Conservation (phyloP, 2,797 vertebrate genomes). For the Periophthalmus magnuspinnatus region DNA sequence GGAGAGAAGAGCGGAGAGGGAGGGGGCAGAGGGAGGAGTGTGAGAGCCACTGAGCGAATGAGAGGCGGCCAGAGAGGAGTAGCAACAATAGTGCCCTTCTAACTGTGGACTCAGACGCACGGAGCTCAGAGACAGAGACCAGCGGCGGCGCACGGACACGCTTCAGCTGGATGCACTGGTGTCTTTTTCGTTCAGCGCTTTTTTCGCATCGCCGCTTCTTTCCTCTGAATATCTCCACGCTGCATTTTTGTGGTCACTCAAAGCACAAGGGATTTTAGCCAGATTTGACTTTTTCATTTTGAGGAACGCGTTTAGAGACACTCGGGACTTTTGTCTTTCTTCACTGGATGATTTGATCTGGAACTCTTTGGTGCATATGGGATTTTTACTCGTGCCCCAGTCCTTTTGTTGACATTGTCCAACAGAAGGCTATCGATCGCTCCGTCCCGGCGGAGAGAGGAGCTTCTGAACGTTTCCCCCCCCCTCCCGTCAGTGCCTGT, state of each 20-base stretch:
- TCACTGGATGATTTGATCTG: conserved; percentile 16
- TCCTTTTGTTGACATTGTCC: conserved; percentile 39
- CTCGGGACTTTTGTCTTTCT: conserved; percentile 50
- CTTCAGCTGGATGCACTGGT: conserved; percentile 44
- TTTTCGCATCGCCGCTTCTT: conserved; percentile 31
- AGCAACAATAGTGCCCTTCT: conserved; percentile 82
- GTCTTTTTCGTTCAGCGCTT: conserved; percentile 18
- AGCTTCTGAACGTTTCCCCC: conserved; percentile 31
- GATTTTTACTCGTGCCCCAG: conserved; percentile 29
- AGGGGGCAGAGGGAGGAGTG: conserved; percentile 65
- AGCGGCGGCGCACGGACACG: conserved; percentile 60
- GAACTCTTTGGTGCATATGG: conserved; percentile 38
- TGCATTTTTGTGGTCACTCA: conserved; percentile 54
- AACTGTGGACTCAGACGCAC: conserved; percentile 72
- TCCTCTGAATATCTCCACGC: conserved; percentile 38
- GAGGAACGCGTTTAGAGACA: conserved; percentile 40
- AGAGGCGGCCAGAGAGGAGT: conserved; percentile 59
- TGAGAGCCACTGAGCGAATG: conserved; percentile 57
- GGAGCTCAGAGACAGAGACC: conserved; percentile 62
- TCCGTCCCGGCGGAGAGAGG: conserved; percentile 36
- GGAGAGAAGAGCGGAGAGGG: conserved; percentile 57
- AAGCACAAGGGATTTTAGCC: conserved; percentile 33
- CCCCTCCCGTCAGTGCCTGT: conserved; percentile 16
- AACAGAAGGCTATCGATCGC: conserved; percentile 14
- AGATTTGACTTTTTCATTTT: conserved; percentile 29